Evolutionary conservation across 2,888 invertebrate genomes (phyloP), one percentile per base, ranked within the genome.

Genomic region (Abscondita cerata): DNA sequence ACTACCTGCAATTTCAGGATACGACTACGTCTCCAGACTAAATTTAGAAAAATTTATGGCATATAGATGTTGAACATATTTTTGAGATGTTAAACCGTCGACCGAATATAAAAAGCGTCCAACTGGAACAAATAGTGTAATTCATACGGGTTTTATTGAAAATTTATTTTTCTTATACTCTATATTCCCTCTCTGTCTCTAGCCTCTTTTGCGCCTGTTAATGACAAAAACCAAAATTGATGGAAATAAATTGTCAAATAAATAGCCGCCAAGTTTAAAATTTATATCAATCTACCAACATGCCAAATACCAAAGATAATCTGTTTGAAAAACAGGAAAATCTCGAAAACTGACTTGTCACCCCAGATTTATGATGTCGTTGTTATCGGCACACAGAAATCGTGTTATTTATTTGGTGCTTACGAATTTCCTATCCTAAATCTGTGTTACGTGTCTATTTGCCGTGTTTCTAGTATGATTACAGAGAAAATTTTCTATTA

Each of bases 341-440:
- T 61, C 60, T 47, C 47, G 47, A 57, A 57, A 57, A 57, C 56
- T 61, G 51, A 56, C 52, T 62, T 57, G 62, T 57, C 62, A 51
- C 52, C 46, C 34, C 36, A 57, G 62, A 62, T 62, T 62, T 62
- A 57, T 62, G 62, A 52, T 31, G 34, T 50, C 55, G 60, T 60
- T 61, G 60, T 61, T 61, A 62, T 62, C 62, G 62, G 52, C 62
- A 62, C 52, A 62, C 57, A 57, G 47, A 62, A 62, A 62, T 62
- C 62, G 62, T 52, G 60, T 62, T 62, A 62, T 62, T 62, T 62
- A 62, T 62, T 52, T 53, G 56, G 62, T 61, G 62, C 62, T 62
- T 62, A 57, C 62, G 52, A 62, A 34, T 62, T 62, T 62, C 62
- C 62, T 62, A 57, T 62, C 62, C 57, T 62, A 52, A 57, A 62